phyloP scores from a whole-genome alignment of 2,888 invertebrate species.

The Apamea crenata region DNA sequence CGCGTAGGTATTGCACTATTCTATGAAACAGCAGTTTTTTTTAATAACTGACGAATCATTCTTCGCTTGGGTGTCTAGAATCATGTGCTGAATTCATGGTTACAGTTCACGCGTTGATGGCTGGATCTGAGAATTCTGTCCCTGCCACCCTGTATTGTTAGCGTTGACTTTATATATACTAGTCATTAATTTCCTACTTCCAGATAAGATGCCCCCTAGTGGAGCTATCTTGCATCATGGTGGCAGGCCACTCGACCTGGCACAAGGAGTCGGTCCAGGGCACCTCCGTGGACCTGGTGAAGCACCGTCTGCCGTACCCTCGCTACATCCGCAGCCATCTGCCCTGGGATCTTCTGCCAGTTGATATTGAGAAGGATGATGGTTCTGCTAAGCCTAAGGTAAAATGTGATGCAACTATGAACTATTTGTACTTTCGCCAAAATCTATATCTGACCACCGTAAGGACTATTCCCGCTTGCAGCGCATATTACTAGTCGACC shows the following conservation, averaged over 20 bases:
- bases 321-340: conserved; percentile 94
- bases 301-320: conserved; percentile 91
- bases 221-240: conserved; percentile 92
- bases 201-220: conserved; percentile 94
- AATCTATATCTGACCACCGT: too few species aligned
- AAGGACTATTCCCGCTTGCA: too few species aligned
- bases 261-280: conserved; percentile 91
- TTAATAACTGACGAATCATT: too few species aligned
- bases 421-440: too few species aligned
- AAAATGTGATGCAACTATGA: not conserved
- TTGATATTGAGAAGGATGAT: conserved; percentile 91
- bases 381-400: conserved; percentile 93
- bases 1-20: too few species aligned
- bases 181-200: not conserved
- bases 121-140: too few species aligned
- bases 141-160: too few species aligned
- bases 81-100: too few species aligned
- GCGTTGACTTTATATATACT: not conserved
- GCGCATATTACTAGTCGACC: too few species aligned
- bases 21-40: too few species aligned
- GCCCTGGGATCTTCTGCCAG: conserved; percentile 93
- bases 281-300: conserved; percentile 93
- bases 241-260: conserved; percentile 91
- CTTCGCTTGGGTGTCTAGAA: too few species aligned
- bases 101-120: too few species aligned